These are phyloP conservation scores for Falco novaeseelandiae DNA, from an alignment of 2,797 vertebrate genomes.

Conservation along the genomic window DNA sequence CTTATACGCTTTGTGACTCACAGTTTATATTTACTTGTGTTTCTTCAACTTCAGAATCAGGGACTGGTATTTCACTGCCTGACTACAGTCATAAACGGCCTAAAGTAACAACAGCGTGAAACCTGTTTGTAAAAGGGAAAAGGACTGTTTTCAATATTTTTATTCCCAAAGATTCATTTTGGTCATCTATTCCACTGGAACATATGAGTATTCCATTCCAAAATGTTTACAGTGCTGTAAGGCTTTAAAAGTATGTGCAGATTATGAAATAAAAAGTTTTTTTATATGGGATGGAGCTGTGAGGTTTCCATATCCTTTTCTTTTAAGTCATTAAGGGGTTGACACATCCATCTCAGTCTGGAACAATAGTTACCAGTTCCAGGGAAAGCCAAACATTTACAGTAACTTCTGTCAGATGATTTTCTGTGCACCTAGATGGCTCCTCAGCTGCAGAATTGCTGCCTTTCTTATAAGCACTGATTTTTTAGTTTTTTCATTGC, in stretches of 20 bases:
- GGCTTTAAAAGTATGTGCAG: background rate
- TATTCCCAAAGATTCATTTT: background rate
- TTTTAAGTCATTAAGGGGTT: background rate
- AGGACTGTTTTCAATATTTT: background rate
- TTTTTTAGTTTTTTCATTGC: background rate
- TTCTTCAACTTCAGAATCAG: background rate
- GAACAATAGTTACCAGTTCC: background rate
- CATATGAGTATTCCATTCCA: background rate
- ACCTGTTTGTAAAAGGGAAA: background rate
- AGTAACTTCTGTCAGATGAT: background rate
- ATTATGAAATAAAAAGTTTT: background rate
- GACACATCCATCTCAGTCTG: background rate
- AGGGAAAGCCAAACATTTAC: background rate
- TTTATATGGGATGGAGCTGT: background rate
- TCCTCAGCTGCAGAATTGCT: background rate
- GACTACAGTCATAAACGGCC: background rate
- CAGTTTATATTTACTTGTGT: background rate
- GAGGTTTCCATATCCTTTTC: background rate
- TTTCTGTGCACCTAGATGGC: background rate
- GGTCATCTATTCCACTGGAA: background rate
- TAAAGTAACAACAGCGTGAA: background rate
- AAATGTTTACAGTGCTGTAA: background rate
- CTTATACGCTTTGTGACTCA: background rate
- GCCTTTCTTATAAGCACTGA: background rate
- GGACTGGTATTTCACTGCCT: background rate